Evolutionary conservation across 1,140 invertebrate genomes (phyloP), one percentile per base, ranked within the genome.

Genomic region (Drosophila kohkoa): DNA sequence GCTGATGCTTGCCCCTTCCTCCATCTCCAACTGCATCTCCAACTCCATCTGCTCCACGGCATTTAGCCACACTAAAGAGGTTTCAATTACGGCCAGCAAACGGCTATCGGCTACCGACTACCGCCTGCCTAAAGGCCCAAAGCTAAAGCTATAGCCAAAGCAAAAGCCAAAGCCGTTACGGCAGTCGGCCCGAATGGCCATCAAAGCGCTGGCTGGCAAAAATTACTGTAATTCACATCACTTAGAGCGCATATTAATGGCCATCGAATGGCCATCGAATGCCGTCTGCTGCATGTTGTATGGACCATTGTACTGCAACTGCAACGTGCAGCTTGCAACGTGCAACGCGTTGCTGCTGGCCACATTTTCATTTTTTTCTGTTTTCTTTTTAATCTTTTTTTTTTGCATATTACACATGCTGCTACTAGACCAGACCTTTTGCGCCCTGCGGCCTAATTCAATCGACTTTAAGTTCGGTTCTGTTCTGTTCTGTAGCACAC

Each of bases 211-310:
- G 5, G 73, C 73, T 57, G 68, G 68, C 70, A 75, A 79, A 91
- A 91, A 91, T 91, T 89, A 91, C 89, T 60, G 89, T 91, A 91
- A 91, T 91, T 91, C 85, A 79, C 89, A 89, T 89, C 89, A 91
- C 89, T 91, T 91, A 89, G 89, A 91, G 89, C 80, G 89, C 81
- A 89, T 91, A 91, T 91, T 91, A 91, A 91, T 89, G 89, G 82
- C 83, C 80, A 80, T 86, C 72, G 82, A 86, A 79, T 82, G 71
- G 77, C 63, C 69, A 70, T 72, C 49, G 63, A 77, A 62, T 77
- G 72, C 51, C 28, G 51, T 16, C 51, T 30, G 25, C 38, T 41
- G 16, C 16, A 35, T 35, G 54, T 30, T 45, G 67, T 43, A 7
- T 60, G 71, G 38, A 49, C 58, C 48, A 69, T 69, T 62, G 48